Evolutionary conservation across 1,140 invertebrate species (phyloP).

Genomic region (Glossosoma conforme): DNA sequence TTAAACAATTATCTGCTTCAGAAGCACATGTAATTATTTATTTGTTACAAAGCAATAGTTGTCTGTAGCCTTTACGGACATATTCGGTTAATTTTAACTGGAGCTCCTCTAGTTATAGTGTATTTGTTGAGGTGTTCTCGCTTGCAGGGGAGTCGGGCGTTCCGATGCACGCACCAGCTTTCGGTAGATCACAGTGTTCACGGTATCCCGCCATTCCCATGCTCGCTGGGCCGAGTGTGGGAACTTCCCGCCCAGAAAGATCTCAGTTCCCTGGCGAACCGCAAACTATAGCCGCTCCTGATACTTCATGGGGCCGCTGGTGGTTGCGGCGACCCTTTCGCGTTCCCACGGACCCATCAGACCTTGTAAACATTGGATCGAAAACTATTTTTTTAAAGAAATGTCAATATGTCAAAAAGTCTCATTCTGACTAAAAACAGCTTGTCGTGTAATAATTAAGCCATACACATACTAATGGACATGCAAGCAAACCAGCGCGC

Average conservation of each 20-base stretch:
- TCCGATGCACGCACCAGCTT: neutral
- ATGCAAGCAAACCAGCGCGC: neutral
- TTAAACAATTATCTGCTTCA: no score
- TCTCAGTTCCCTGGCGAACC: neutral
- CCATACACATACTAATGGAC: no score
- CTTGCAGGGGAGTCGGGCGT: no score
- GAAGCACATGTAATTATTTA: no score
- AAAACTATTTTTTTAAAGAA: neutral
- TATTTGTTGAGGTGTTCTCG: no score
- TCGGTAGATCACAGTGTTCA: conserved; percentile 25
- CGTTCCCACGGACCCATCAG: conserved; percentile 25
- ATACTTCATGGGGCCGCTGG: conserved; percentile 5
- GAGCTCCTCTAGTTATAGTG: no score
- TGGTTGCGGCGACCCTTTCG: conserved; percentile 2
- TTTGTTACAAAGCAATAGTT: no score
- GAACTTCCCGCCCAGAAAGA: conserved; percentile 10
- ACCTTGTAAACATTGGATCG: neutral
- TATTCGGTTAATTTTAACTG: no score
- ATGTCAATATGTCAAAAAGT: no score
- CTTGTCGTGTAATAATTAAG: no score
- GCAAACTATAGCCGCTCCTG: neutral
- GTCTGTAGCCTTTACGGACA: no score
- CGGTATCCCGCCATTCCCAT: conserved; percentile 7
- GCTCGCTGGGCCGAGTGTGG: conserved; percentile 6
- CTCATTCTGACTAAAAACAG: no score